Base-by-base conservation (phyloP, 2,888 invertebrate genomes). In the Vesta saturnalis region DNA sequence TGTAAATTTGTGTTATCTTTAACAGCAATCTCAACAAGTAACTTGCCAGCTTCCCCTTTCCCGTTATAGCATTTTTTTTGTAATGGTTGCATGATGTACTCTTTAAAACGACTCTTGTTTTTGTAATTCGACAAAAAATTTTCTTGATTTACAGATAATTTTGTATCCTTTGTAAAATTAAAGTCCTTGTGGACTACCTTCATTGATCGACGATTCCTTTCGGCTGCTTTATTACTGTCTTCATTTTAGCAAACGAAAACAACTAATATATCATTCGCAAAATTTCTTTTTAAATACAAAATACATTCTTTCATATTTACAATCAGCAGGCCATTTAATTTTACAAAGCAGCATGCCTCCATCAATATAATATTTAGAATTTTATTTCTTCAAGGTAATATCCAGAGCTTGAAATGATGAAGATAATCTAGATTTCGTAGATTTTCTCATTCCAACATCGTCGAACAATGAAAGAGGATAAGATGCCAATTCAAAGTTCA, bases 391-490 rank as follows among this genome's bases (percentile, higher is more conserved):
- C 30, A 30, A 30, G 4, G 10, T 30, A 10, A 30, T 10, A 30
- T 30, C 30, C n/a, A 43, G 15, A 15, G 18, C 15, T 47, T 55
- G 23, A 55, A 54, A 62, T 15, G 16, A 6, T 15, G 19, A 16
- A n/a, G 21, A 62, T 18, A 62, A 19, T 1, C 14, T 18, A 19
- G 62, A 62, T 39, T 62, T 62, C 16, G 6, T 35, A 1, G 54
- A 54, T 54, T 62, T 62, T 22, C 62, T 54, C 30, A 62, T 54
- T 23, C 54, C 23, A 52, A n/a, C 16, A 4, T 49, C 22, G 16
- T 22, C 39, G 21, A 49, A 49, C 1, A 22, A 12, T 10, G 66
- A 54, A 0, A 49, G 4, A 1, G 59, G 66, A 30, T 52, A 66
- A 12, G 43, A 35, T 10, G 35, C 54, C 1, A 58, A 14, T 21